Percentiles rank a stretch among this genome's conserved stretches.
Conservation (phyloP, 1,140 invertebrate species). For the Notospermus geniculatus region DNA sequence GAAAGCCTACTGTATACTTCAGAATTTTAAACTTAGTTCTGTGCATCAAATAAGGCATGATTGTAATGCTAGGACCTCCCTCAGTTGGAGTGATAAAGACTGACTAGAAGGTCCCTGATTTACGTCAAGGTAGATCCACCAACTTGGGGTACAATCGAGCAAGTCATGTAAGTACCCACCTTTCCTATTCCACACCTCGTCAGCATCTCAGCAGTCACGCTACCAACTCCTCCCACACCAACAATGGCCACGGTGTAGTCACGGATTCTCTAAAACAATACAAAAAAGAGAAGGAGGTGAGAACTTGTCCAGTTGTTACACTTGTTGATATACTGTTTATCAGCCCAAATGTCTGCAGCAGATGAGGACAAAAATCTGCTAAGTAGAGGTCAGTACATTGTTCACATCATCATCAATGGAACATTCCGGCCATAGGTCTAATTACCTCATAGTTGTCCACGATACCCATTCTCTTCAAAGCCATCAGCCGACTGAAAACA, state of each 20-base stretch:
- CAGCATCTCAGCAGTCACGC: constrained; percentile 99
- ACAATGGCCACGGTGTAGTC: constrained; percentile 89
- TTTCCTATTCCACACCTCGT: constrained; percentile 96
- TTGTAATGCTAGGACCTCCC: no score
- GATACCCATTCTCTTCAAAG: constrained; percentile 97
- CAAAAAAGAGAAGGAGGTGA: constrained; percentile 14
- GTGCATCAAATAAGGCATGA: no score
- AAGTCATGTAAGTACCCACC: constrained; percentile 62
- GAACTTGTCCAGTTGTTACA: neutral
- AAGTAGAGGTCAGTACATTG: neutral
- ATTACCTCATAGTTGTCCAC: constrained; percentile 93
- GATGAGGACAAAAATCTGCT: neutral
- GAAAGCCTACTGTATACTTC: no score
- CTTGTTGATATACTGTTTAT: neutral
- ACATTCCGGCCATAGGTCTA: no score
- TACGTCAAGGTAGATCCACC: no score
- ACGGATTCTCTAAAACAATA: constrained; percentile 75
- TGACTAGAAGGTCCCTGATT: no score
- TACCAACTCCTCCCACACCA: constrained; percentile 98
- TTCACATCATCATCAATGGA: no score
- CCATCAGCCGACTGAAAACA: constrained; percentile 87
- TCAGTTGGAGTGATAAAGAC: no score
- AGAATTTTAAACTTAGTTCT: no score
- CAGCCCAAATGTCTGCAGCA: neutral
- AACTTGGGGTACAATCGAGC: no score